phyloP scores from a whole-genome alignment of 2,888 invertebrate genomes.

The Proisotoma minuta region DNA sequence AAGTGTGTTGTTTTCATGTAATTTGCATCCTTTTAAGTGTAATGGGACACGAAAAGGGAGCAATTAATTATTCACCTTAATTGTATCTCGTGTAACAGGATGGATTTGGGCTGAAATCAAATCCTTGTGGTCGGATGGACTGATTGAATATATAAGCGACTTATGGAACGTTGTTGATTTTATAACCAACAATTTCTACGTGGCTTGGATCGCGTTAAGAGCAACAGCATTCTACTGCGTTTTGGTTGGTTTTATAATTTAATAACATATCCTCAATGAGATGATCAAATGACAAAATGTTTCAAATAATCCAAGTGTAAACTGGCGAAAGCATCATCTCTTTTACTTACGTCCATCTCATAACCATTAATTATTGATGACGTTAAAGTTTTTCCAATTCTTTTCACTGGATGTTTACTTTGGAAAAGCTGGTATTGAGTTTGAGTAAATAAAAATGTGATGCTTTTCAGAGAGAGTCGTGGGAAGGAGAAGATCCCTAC shows the following conservation, averaged over 20 bases:
- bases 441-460: no score
- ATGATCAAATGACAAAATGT: no score
- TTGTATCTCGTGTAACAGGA: conserved; percentile 60
- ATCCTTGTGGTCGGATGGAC: conserved; percentile 83
- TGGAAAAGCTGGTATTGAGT: no score
- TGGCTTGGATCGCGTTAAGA: conserved; percentile 64
- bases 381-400: background rate
- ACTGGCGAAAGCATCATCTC: background rate
- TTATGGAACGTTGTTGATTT: conserved; percentile 98
- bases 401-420: no score
- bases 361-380: background rate
- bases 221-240: conserved; percentile 56
- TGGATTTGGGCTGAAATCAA: conserved; percentile 90
- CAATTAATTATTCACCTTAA: no score
- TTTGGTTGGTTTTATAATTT: conserved; percentile 23
- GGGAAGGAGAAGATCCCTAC: conserved; percentile 58
- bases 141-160: conserved; percentile 77
- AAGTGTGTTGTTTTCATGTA: no score
- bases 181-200: conserved; percentile 79
- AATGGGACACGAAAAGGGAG: no score
- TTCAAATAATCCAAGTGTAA: no score
- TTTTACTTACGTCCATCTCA: background rate
- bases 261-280: background rate
- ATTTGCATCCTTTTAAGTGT: background rate
- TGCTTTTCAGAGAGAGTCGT: conserved; percentile 56